Evolutionary conservation across 2,888 invertebrate genomes (phyloP), one percentile per base, ranked within the genome.

Genomic region (Melanotus villosus): DNA sequence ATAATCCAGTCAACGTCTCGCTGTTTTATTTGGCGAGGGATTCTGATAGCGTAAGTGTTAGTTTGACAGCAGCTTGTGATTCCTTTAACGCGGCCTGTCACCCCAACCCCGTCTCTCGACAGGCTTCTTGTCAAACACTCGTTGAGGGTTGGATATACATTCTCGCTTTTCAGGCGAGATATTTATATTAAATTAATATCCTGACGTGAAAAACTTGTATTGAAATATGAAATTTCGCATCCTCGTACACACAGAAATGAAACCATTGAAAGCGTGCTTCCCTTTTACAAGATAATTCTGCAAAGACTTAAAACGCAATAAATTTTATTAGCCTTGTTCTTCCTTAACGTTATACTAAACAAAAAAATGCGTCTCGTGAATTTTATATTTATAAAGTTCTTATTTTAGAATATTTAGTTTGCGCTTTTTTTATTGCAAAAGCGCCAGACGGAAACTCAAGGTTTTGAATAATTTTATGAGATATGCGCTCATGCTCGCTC

Each of bases 121-220:
- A 30, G 43, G 50, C 36, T 41, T 59, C 60, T 34, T 67, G 67
- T 45, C 67, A 67, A 60, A 54, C 57, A 64, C 65, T 63, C 54
- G 43, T 66, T 38, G 26, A 56, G 30, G 16, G 41, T 43, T 56
- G 52, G 41, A 54, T 52, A 62, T 64, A 63, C 57, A 68, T 58
- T 63, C 23, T 38, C 38, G 47, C 56, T 45, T 67, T 38, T 65
- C 47, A 52, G 30, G 21, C 59, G 14, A 41, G 38, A 50, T 52
- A 59, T 64, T 64, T 64, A 47, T 69, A 69, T 68, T 68, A 64
- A 64, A 68, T 68, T 56, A 64, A 64, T 64, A 68, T 68, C 47
- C 32, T 57, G 60, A 30, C 52, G 21, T 32, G 32, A 52, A 47
- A 34, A 52, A 59, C 47, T 26, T 32, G 32, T 52, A 52, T 52